Base-by-base conservation (phyloP, 2,797 vertebrate genomes). In the Peromyscus attwateri region DNA sequence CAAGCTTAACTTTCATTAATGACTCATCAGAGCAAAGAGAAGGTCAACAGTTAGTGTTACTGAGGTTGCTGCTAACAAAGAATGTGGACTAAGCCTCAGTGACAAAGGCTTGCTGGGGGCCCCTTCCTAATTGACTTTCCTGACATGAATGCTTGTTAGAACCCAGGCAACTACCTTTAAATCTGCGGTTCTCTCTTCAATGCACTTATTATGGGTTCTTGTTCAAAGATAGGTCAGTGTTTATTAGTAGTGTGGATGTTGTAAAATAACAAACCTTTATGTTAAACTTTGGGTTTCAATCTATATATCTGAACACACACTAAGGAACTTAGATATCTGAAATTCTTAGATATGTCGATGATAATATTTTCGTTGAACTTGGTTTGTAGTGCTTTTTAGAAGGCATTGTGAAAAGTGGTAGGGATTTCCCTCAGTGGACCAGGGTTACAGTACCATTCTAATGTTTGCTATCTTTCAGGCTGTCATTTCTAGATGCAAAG, bases 31-130 rank as follows among this genome's bases (percentile, higher is more conserved):
- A 92, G 75, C 76, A 91, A 97, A 95, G 79, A 97, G 92, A 98
- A 98, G 96, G 97, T 97, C 97, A 98, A 79, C 92, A 96, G 92
- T 94, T 87, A 91, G 88, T 81, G 92, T 98, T 97, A 92, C 92
- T 87, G 62, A 68, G 76, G 89, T n/a, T 23, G 11, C 60, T 9
- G 19, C 77, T 97, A 89, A 88, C 76, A 96, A 97, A 46, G 88
- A 97, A 96, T 75, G 31, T 60, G 73, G 66, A 0, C 68, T 85
- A 76, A 93, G 31, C 8, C 17, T 96, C 68, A 87, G 52, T 70
- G 84, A 93, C 68, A 85, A 93, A 95, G 49, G 5, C 21, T 93
- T 91, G 37, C 79, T 95, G 76, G 68, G 83, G 21, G 55, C 73
- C 68, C 82, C 49, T 75, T 64, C 71, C 94, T 92, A 96, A 57